These are phyloP conservation scores for Psilopsiagon aymara DNA, from an alignment of 2,113 vertebrate genomes.

Conservation along the genomic window DNA sequence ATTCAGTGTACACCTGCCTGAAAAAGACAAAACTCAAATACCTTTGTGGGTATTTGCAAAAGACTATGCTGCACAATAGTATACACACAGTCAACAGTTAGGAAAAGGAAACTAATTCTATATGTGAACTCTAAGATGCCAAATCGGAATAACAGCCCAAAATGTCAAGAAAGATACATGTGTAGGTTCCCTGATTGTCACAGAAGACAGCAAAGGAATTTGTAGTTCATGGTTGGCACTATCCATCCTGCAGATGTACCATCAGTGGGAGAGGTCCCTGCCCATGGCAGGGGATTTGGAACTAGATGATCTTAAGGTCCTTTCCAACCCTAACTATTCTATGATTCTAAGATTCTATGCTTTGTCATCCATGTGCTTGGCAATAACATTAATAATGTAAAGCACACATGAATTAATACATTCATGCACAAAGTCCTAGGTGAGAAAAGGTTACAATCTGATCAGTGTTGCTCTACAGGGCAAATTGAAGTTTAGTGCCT, in stretches of 20 bases:
- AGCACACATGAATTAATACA: background rate
- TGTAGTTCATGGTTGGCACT: background rate
- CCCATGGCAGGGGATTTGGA: too few relatives aligned
- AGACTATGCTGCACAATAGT: background rate
- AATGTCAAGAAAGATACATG: background rate
- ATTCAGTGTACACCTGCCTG: background rate
- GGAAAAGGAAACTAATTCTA: background rate
- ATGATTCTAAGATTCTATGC: too few relatives aligned
- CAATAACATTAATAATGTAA: background rate
- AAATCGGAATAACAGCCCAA: background rate
- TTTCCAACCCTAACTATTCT: too few relatives aligned
- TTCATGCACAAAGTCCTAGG: background rate
- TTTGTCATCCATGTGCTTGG: background rate
- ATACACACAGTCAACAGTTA: background rate
- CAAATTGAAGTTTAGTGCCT: background rate
- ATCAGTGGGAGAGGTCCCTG: background rate
- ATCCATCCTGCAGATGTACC: background rate
- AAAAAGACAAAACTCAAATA: background rate
- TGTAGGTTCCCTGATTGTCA: background rate
- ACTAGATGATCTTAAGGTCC: too few relatives aligned
- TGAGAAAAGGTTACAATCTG: background rate
- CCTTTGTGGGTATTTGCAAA: background rate
- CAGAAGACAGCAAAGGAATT: background rate
- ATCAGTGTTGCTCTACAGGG: background rate
- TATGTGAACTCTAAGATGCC: background rate